Evolutionary conservation across 2,888 invertebrate species (phyloP), one percentile per base, ranked within the genome.

Genomic region (Halictus quadricinctus): DNA sequence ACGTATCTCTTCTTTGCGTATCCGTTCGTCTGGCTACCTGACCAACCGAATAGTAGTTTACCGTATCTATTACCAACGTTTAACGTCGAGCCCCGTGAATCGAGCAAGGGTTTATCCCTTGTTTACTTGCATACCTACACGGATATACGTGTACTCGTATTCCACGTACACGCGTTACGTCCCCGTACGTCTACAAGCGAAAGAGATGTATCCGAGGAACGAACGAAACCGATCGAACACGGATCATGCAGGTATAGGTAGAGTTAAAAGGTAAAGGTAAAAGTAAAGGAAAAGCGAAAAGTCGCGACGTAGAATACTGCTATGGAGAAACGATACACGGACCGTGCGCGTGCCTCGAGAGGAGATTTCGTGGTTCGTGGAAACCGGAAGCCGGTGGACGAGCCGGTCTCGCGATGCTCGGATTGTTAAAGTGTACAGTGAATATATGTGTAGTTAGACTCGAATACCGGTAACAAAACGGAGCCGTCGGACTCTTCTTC

Each of bases 11-110:
- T 82, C 77, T 83, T 87, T 84, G 83, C 73, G 79, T 80, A 83
- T 84, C 72, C 75, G 76, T 76, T 43, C 69, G 79, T 76, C 79
- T 87, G 75, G 73, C 75, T 70, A 80, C 79, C 81, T 72, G 84
- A 12, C 84, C 84, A 69, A 79, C 79, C 75, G 79, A 81, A 78
- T 79, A 74, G 84, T 41, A 74, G 60, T 80, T 89, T 78, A 82
- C 79, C 80, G 91, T 92, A 93, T 93, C 93, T 92, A 92, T 93
- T 92, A 91, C 60, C 91, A 91, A 92, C 92, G 92, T 69, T 64
- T 64, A 69, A 69, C 69, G 41, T 69, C 91, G 89, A 90, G 91
- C 90, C 90, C 87, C 89, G 69, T 91, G 91, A 92, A 93, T 92
- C 92, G 91, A 88, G 69, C 41, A 69, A 69, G 69, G 29, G 50